Conservation (phyloP, 2,797 vertebrate genomes). For the Babyrousa celebensis region DNA sequence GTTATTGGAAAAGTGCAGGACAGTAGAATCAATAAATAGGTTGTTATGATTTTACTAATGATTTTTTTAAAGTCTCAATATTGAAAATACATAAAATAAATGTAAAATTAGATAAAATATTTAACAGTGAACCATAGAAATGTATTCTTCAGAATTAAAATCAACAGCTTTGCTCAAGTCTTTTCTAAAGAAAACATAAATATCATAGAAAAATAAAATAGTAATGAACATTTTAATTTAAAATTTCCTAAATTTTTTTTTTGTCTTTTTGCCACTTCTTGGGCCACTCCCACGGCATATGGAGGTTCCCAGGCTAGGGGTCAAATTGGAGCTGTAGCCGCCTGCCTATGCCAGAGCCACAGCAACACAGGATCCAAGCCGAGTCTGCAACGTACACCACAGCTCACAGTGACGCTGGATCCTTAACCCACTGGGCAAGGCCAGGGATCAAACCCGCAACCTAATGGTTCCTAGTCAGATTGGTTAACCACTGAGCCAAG, state of each 20-base stretch:
- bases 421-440: too few species aligned
- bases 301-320: too few species aligned
- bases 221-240: not conserved
- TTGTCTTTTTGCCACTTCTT: too few species aligned
- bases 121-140: not conserved
- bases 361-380: too few species aligned
- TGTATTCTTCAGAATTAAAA: constrained; percentile 38
- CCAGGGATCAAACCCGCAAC: too few species aligned
- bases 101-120: constrained; percentile 40
- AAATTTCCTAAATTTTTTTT: not conserved
- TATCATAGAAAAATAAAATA: not conserved
- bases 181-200: constrained; percentile 18
- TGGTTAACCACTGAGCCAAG: too few species aligned
- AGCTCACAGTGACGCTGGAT: too few species aligned
- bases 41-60: not conserved
- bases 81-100: not conserved
- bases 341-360: too few species aligned
- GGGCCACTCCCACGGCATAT: too few species aligned
- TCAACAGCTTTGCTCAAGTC: not conserved
- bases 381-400: too few species aligned
- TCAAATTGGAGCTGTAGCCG: too few species aligned
- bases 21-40: not conserved
- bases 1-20: not conserved
- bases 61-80: constrained; percentile 34
- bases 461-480: too few species aligned